These are phyloP conservation scores for Xyrichtys novacula DNA, from an alignment of 2,797 vertebrate genomes.

Conservation along the genomic window DNA sequence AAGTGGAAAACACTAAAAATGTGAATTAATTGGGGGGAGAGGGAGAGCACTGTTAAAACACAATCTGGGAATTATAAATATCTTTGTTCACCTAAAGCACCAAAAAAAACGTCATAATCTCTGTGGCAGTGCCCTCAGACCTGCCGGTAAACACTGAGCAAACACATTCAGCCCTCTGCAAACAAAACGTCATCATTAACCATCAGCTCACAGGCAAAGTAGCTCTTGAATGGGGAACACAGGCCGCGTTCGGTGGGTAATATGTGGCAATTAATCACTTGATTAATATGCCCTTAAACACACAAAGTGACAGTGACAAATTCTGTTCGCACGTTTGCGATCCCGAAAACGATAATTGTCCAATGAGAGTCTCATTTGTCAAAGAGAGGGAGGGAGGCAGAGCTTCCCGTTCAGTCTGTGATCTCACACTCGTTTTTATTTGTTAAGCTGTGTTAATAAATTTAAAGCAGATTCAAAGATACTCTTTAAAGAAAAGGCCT, in stretches of 20 bases:
- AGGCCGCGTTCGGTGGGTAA: constrained; percentile 92
- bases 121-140: constrained; percentile 12
- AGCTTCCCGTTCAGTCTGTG: constrained; percentile 42
- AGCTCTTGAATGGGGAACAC: constrained; percentile 91
- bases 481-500: too few species aligned
- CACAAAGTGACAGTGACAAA: constrained; percentile 92
- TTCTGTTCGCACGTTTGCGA: constrained; percentile 80
- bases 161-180: constrained; percentile 45
- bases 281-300: constrained; percentile 98
- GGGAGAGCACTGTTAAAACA: constrained; percentile 4
- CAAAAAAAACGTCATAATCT: constrained; percentile 25
- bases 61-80: constrained; percentile 19
- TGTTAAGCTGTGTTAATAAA: neutral
- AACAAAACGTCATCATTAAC: constrained; percentile 90
- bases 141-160: constrained; percentile 37
- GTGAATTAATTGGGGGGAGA: neutral
- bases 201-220: constrained; percentile 90
- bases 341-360: constrained; percentile 86
- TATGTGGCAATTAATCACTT: constrained; percentile 97
- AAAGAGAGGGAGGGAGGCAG: constrained; percentile 48
- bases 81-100: constrained; percentile 27
- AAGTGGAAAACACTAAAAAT: neutral
- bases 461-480: neutral
- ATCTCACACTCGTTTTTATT: constrained; percentile 16
- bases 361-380: constrained; percentile 86